Base-by-base conservation (phyloP, 2,797 vertebrate genomes). In the Lepidocolaptes lacrymiger region DNA sequence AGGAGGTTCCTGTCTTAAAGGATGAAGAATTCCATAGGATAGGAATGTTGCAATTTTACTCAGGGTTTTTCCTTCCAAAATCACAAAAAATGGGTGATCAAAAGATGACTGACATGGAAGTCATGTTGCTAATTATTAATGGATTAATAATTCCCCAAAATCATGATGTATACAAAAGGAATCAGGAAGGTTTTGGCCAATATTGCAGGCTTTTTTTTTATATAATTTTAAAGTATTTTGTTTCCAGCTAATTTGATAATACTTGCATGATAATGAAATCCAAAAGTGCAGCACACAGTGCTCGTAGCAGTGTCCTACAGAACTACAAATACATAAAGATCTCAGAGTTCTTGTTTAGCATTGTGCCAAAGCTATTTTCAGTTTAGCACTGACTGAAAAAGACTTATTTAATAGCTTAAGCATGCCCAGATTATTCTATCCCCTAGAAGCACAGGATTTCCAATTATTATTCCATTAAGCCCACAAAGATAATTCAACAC, bases 401-500 rank as follows among this genome's bases (percentile, higher is more conserved):
- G 46, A 49, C 8, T 85, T 85, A 27, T 36, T 83, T 93, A 85
- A 63, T 34, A 83, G 14, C 21, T 89, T 74, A 92, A 80, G 58
- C 68, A 66, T 49, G 21, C 23, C 37, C 28, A 74, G 58, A 44
- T 81, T 85, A 19, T 52, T 95, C 84, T 89, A 91, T 75, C 72
- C 69, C 28, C 13, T 30, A 78, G 44, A 85, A 91, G 46, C 46
- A 78, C 49, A 52, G 27, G 62, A 86, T 93, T 96, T 91, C 76
- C 48, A 86, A 88, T 94, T 89, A 90, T 23, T 72, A 10, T 92
- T 93, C 82, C 87, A 84, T 92, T 94, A 92, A 89, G 59, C 51
- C 56, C 71, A 34, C 68, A 71, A 71, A 94, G 72, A 73, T 94
- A 73, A 84, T 89, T 93, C 73, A 81, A 86, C 69, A 73, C 34